Base-by-base conservation (phyloP, 2,797 vertebrate species). In the Thalassophryne amazonica region DNA sequence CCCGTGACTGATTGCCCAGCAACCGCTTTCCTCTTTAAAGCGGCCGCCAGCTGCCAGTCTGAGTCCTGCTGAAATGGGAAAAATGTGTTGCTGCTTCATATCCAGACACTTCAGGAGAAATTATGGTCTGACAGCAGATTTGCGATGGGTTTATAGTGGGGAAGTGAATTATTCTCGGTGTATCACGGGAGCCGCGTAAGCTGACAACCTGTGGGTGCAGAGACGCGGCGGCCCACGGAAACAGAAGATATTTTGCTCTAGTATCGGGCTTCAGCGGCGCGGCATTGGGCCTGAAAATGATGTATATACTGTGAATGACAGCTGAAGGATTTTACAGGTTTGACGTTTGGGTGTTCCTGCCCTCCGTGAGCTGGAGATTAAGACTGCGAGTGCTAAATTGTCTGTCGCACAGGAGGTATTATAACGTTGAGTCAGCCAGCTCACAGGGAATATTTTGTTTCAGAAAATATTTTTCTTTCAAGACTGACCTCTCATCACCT, bases 31-130 rank as follows among this genome's bases (percentile, higher is more conserved):
- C 47, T 23, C 24, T 69, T 57, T 45, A 5, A 51, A 67, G 30
- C 74, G 73, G 63, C 78, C 81, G 69, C 71, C 47, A 45, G 56
- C 55, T 78, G 78, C 78, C 75, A 79, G 55, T 73, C 71, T 69
- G 16, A 69, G 6, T 6, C 40, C 62, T 41, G 51, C 25, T 74
- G 68, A 76, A 83, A 80, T 6, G 45, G 22, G 50, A 81, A 68
- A 73, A 73, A 73, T 25, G 51, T 42, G 32, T 34, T 42, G 55
- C 67, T 71, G 74, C 59, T 72, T 68, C 43, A 49, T 31, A 81
- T 65, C 16, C 30, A 66, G 52, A 69, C 13, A 41, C 52, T 59
- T 60, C 56, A 2, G 39, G 69, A 47, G 70, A 71, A 81, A 76
- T 76, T 58, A 76, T 56, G 56, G 52, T 52, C 61, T 54, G 71